Evolutionary conservation across 1,140 invertebrate genomes (phyloP), one percentile per base, ranked within the genome.

Genomic region (Halyomorpha halys): DNA sequence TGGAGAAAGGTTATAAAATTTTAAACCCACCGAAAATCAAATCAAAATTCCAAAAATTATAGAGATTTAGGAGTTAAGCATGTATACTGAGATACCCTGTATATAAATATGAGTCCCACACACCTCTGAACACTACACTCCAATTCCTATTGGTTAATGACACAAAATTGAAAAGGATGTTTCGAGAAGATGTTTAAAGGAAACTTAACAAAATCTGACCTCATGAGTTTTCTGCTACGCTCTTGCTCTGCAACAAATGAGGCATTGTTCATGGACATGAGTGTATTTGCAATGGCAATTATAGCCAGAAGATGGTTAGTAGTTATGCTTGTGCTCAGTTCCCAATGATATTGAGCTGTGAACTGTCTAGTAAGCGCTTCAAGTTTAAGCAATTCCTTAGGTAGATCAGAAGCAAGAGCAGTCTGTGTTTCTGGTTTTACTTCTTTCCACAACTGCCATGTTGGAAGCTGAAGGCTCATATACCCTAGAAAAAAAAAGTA

Each of bases 261-360:
- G 27, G 94, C 91, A 71, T 92, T 93, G 72, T 90, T 94, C 91
- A 98, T 97, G 0, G 93, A 95, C 92, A 98, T 98, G 19, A 99
- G 79, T 0, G 97, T 98, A 75, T 98, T 97, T 13, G 94, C 90
- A 27, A 98, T 78, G 18, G 95, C 88, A 34, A 99, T 91, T 49
- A 98, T 86, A 44, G 94, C 87, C 59, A 98, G 77, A 30, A 99
- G 82, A 76, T 99, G 97, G 74, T 96, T 95, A 4, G 93, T 97
- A 0, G 94, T 98, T 16, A 98, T 74, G 0, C 92, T 93, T 11
- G 89, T 91, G 60, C 92, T 97, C 18, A 98, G 78, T 77, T 97
- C 92, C 95, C 95, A 98, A 73, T 97, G 93, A 2, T 91, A 84
- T 64, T 85, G 84, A 2, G 86, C 83, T 0, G 90, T 91, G 73